These are phyloP conservation scores for Marcusenius ussheri DNA, from an alignment of 2,113 vertebrate genomes.

Conservation along the genomic window DNA sequence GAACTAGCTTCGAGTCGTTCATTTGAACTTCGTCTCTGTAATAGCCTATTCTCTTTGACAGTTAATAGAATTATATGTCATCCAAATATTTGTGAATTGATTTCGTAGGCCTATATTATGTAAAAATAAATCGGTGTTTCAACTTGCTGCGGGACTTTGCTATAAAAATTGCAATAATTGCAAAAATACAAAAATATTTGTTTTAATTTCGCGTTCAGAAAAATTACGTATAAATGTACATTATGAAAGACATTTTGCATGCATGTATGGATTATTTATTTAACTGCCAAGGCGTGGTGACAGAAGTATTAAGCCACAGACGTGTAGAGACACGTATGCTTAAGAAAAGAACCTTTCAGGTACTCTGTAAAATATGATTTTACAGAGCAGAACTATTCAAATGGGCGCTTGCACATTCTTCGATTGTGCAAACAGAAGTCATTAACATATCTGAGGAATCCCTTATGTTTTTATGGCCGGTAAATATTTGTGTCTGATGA, in stretches of 20 bases:
- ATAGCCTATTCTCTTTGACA: conserved; percentile 3
- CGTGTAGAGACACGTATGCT: conserved; percentile 58
- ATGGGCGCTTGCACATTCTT: conserved; percentile 23
- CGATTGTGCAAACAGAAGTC: conserved; percentile 20
- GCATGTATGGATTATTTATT: neutral
- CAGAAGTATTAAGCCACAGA: conserved; percentile 49
- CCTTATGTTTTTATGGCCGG: neutral
- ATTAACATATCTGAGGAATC: conserved; percentile 32
- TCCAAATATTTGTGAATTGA: conserved; percentile 15
- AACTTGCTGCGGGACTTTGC: neutral
- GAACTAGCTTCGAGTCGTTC: neutral
- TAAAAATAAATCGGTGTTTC: neutral
- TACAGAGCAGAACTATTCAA: conserved; percentile 38
- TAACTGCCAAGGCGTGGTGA: conserved; percentile 59
- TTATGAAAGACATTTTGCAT: conserved; percentile 10
- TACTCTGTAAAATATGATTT: conserved; percentile 51
- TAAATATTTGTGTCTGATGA: conserved; percentile 6
- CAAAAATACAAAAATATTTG: neutral
- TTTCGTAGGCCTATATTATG: conserved; percentile 1
- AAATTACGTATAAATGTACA: conserved; percentile 12
- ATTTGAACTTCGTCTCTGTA: neutral
- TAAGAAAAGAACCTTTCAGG: conserved; percentile 44
- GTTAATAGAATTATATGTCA: conserved; percentile 9
- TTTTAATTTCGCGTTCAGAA: neutral
- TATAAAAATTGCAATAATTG: neutral